Percentiles rank a stretch among this genome's conserved stretches.
These are phyloP conservation scores for Drosophila asahinai DNA, from an alignment of 1,140 invertebrate species.

Conservation along the genomic window DNA sequence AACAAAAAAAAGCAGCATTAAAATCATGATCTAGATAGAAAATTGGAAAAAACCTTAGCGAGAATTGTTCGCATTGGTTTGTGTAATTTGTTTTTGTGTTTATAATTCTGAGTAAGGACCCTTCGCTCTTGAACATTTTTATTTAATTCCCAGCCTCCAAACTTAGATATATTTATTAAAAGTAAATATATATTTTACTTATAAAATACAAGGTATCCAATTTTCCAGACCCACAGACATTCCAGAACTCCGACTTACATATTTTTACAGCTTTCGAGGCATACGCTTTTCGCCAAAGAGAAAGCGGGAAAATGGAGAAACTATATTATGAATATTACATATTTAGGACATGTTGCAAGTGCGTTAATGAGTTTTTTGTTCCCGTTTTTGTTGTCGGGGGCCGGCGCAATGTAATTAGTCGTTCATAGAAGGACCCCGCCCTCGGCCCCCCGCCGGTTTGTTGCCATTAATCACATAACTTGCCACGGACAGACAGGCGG, in stretches of 20 bases:
- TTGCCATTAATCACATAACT: slow-evolving; percentile 54
- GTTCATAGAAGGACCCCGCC: slow-evolving; percentile 25
- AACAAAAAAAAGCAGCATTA: too few relatives aligned
- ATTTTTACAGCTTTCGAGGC: slow-evolving; percentile 33
- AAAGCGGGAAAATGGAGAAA: slow-evolving; percentile 23
- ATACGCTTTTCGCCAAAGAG: slow-evolving; percentile 34
- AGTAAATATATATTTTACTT: background rate
- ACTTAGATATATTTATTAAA: background rate
- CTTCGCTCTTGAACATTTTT: too few relatives aligned
- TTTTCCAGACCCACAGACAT: accelerated
- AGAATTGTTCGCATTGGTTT: too few relatives aligned
- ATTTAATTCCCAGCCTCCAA: too few relatives aligned
- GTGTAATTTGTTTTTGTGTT: too few relatives aligned
- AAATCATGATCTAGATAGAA: too few relatives aligned
- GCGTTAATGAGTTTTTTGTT: slow-evolving; percentile 62
- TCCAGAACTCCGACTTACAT: background rate
- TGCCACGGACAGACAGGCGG: slow-evolving; percentile 33
- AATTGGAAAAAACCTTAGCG: too few relatives aligned
- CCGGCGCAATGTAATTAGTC: slow-evolving; percentile 53
- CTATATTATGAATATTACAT: slow-evolving; percentile 57
- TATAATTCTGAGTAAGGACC: too few relatives aligned
- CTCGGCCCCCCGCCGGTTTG: slow-evolving; percentile 3
- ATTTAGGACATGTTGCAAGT: slow-evolving; percentile 52
- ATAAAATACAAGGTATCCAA: background rate
- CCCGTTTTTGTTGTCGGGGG: slow-evolving; percentile 22